Evolutionary conservation across 1,140 invertebrate genomes (phyloP).

Genomic region (Ceratosolen solmsi): DNA sequence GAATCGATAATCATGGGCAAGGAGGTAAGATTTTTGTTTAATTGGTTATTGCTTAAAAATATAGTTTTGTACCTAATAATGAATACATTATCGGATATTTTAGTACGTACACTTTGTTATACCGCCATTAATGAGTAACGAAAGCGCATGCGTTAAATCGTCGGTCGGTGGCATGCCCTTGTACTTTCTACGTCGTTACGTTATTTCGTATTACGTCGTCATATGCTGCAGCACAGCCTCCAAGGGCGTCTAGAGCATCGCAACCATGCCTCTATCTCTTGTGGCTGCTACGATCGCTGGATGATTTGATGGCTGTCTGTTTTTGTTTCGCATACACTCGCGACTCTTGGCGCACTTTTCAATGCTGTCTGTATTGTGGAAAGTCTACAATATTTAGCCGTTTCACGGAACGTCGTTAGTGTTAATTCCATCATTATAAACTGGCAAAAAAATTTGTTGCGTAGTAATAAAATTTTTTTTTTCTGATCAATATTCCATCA

Average conservation of each 20-base stretch:
- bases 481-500: background rate
- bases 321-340: background rate
- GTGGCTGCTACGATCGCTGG: background rate
- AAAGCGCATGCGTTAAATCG: too few relatives aligned
- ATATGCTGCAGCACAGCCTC: background rate
- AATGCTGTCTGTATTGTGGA: background rate
- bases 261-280: background rate
- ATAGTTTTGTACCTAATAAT: too few relatives aligned
- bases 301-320: background rate
- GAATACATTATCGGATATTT: too few relatives aligned
- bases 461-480: background rate
- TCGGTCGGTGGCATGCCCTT: conserved; percentile 19
- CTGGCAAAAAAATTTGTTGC: background rate
- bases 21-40: too few relatives aligned
- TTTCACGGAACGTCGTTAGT: background rate
- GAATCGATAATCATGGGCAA: too few relatives aligned
- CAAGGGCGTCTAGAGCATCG: conserved; percentile 22
- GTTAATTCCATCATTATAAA: background rate
- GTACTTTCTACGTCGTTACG: conserved; percentile 35
- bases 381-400: background rate
- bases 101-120: too few relatives aligned
- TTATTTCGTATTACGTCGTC: conserved; percentile 2
- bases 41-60: too few relatives aligned
- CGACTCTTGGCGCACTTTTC: background rate
- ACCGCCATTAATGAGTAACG: too few relatives aligned